Base-by-base conservation (phyloP, 2,888 invertebrate species). In the Cotesia congregata region DNA sequence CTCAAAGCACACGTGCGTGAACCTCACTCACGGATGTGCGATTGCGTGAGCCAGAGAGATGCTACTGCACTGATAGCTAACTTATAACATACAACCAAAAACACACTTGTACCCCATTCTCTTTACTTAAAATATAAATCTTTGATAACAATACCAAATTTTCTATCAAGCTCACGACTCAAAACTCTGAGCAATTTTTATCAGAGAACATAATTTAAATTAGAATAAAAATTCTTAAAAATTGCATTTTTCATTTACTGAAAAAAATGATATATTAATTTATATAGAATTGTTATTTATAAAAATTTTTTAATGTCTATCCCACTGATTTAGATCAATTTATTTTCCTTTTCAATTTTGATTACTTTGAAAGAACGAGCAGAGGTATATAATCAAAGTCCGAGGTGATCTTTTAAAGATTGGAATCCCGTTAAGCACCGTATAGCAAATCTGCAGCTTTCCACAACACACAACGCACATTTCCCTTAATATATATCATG, bases 1-100 rank as follows among this genome's bases (percentile, higher is more conserved):
- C 30, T 30, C 30, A 30, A 50, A 50, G 50, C 64, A 79, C 79
- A 77, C 79, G 78, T 80, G 81, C 79, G 80, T 78, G 76, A 78
- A 73, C 61, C 64, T 72, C 67, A 68, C 64, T 72, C 67, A 68
- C 72, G 64, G 61, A 71, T 77, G 64, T 50, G 50, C 72, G 76
- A 81, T 81, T 81, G 81, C 79, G 79, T 81, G 80, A 77, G 67
- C 75, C 50, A 50, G 1, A 7, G 77, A 81, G 81, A 81, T 80
- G 81, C 80, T 81, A 80, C 81, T 77, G 81, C 75, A 78, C 50
- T 74, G 81, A 81, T 81, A 80, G 20, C 50, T 30, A 30, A 30
- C 30, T 30, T 30, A 30, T 30, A 30, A 76, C 15, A 61, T 71
- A 71, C 30, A 76, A 69, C 79, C 75, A 77, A 80, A 79, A 77